Base-by-base conservation (phyloP, 2,888 invertebrate genomes). In the Stenotaenia linearis region DNA sequence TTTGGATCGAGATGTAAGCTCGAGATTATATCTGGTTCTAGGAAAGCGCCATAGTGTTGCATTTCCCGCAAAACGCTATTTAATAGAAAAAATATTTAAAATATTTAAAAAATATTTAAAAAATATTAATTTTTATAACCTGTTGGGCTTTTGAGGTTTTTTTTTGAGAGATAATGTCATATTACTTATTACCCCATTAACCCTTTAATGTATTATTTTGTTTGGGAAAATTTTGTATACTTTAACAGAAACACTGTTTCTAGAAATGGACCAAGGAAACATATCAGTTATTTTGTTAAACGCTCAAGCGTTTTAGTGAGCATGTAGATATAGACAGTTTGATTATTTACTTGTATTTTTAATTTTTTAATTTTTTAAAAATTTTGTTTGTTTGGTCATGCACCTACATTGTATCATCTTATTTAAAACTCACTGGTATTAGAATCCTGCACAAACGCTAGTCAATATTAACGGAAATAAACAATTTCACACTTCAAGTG, bases 251-350 rank as follows among this genome's bases (percentile, higher is more conserved):
- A 75, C 32, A 21, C 18, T 75, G 25, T 75, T 75, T 75, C 75
- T 75, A 21, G 21, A 30, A 21, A 30, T 28, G 75, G 75, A 75
- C 75, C 75, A 75, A 75, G 75, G 75, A 75, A 32, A 75, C 75
- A 75, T 75, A 75, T 75, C 75, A 75, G 25, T 75, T 75, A 18
- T 75, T 30, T 32, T 28, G 15, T 23, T 5, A 1, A 12, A 12
- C 28, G 12, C 21, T 69, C 15, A n/a, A 40, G 69, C 28, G 28
- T 23, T n/a, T 23, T 69, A 18, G 18, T 23, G 28, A 69, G 21
- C 18, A 10, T 69, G 28, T 69, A 25, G 23, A 69, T 69, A 25
- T 69, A 25, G 69, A 69, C 61, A 9, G 21, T 10, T 69, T 69
- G 28, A 23, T 28, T 23, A n/a, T 69, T 69, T 69, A 69, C 69